Conservation (phyloP, 53 echinoderm and acorn worm species). For the Temnopleurus reevesii region DNA sequence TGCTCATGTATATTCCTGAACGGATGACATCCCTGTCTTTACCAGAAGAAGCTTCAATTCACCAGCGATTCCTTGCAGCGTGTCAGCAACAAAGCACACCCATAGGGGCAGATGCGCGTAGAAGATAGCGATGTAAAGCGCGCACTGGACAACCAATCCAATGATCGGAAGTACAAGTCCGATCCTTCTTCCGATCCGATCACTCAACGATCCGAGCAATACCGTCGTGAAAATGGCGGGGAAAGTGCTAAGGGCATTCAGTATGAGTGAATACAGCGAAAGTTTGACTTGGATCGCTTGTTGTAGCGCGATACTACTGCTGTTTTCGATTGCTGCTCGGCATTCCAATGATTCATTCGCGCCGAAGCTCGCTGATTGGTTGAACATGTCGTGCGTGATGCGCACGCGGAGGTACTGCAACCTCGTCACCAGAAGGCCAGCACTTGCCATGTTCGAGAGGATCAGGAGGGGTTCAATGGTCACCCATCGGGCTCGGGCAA, state of each 20-base stretch:
- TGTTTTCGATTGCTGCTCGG: not conserved
- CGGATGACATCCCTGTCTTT: too few species aligned
- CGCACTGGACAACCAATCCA: constrained; percentile 31
- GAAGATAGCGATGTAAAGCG: constrained; percentile 28
- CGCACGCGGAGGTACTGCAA: constrained; percentile 46
- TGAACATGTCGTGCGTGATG: constrained; percentile 43
- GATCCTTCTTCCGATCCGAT: constrained; percentile 22
- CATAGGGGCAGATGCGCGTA: constrained; percentile 46
- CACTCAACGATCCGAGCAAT: constrained; percentile 34
- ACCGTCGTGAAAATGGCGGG: constrained; percentile 56
- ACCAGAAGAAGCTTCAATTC: too few species aligned
- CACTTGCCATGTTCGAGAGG: constrained; percentile 27
- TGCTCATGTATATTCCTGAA: too few species aligned
- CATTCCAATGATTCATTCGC: not conserved
- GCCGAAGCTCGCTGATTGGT: constrained; percentile 17
- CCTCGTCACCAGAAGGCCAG: constrained; percentile 35
- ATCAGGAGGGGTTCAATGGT: constrained; percentile 32
- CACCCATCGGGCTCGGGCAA: constrained; percentile 44
- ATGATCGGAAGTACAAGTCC: constrained; percentile 42
- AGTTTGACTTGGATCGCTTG: constrained; percentile 35
- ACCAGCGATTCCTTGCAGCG: constrained; percentile 47
- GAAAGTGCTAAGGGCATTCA: constrained; percentile 41
- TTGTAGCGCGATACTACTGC: constrained; percentile 3
- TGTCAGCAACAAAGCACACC: constrained; percentile 44
- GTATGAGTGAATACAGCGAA: constrained; percentile 29